Evolutionary conservation across 2,888 invertebrate species (phyloP).

Genomic region (Coleophora flavipennella): DNA sequence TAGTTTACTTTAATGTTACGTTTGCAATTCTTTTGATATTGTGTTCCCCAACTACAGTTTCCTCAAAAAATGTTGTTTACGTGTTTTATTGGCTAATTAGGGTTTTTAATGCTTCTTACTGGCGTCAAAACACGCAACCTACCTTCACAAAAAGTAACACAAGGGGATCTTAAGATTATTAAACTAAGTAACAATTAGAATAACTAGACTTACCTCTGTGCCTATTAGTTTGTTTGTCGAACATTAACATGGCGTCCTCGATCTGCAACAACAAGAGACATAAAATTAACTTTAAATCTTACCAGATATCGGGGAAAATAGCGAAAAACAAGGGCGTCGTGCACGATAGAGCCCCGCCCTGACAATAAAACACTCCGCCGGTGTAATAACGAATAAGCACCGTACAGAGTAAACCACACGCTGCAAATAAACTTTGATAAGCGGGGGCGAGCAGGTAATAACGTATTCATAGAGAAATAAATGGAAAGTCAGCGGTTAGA

Average conservation of each 20-base stretch:
- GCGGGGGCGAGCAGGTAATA: conserved; percentile 72
- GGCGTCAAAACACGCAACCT: conserved; percentile 21
- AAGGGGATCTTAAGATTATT: neutral
- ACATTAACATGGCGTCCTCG: conserved; percentile 99
- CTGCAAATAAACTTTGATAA: conserved; percentile 74
- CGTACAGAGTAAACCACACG: conserved; percentile 72
- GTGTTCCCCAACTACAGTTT: neutral
- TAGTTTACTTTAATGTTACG: no score
- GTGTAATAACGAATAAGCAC: conserved; percentile 73
- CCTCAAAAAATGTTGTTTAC: conserved; percentile 12
- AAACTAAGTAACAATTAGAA: neutral
- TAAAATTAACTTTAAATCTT: conserved; percentile 52
- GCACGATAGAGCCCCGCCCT: conserved; percentile 64
- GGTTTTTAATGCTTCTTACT: conserved; percentile 21
- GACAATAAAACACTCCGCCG: conserved; percentile 70
- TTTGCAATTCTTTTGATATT: neutral
- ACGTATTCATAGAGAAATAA: conserved; percentile 74
- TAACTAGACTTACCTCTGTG: conserved; percentile 89
- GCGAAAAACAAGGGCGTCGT: conserved; percentile 61
- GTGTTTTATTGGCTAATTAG: conserved; percentile 22
- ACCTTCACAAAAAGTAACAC: conserved; percentile 8
- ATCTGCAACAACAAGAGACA: conserved; percentile 85
- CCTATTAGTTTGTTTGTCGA: conserved; percentile 99
- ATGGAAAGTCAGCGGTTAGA: conserved; percentile 72
- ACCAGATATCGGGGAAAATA: conserved; percentile 47